These are phyloP conservation scores for Odontocerum albicorne DNA, from an alignment of 2,888 invertebrate genomes.

Conservation along the genomic window DNA sequence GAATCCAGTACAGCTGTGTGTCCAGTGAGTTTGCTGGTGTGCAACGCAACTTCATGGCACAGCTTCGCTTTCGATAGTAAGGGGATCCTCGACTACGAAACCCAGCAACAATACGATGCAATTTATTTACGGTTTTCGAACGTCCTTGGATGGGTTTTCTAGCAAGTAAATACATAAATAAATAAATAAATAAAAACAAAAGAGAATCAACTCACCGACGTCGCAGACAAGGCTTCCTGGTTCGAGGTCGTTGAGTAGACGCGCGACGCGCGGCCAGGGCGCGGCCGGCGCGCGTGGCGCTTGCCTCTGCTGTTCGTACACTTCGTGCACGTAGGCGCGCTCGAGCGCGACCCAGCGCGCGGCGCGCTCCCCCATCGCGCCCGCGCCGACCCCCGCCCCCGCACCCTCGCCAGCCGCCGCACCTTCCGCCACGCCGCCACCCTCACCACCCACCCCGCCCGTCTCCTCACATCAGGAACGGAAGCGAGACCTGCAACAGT, in stretches of 20 bases:
- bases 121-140: too few relatives aligned
- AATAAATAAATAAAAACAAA: too few relatives aligned
- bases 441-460: not conserved
- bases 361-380: conserved; percentile 57
- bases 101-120: too few relatives aligned
- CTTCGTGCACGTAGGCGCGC: conserved; percentile 92
- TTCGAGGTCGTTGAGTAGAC: conserved; percentile 84
- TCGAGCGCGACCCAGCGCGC: conserved; percentile 79
- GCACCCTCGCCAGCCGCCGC: conserved; percentile 6
- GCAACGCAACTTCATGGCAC: too few relatives aligned
- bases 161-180: too few relatives aligned
- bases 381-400: conserved; percentile 13
- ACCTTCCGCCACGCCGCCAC: conserved; percentile 1
- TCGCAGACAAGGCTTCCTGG: conserved; percentile 94
- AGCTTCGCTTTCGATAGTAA: too few relatives aligned
- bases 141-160: too few relatives aligned
- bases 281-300: conserved; percentile 43
- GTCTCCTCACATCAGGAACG: too few relatives aligned
- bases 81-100: too few relatives aligned
- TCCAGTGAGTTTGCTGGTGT: too few relatives aligned
- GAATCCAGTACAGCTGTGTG: too few relatives aligned
- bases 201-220: conserved; percentile 81
- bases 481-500: too few relatives aligned
- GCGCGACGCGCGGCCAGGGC: conserved; percentile 77
- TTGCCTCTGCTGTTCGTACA: conserved; percentile 78